Base-by-base conservation (phyloP, 53 echinoderm and acorn worm species). In the Holothuria leucospilota region DNA sequence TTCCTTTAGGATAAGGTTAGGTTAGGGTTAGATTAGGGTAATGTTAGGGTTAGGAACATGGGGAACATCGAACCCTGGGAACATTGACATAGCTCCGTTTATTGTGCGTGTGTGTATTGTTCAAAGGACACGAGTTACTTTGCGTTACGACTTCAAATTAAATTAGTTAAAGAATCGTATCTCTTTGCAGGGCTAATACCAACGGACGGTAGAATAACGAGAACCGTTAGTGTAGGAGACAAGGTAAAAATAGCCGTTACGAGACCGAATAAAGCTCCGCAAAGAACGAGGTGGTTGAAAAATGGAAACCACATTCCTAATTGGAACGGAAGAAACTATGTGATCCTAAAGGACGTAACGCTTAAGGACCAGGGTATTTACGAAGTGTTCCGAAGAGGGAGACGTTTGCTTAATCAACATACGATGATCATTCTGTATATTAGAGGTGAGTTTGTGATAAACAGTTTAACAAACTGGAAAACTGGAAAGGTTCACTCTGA, bases 321-420 rank as follows among this genome's bases (percentile, higher is more conserved):
- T 20, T 74, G 74, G 74, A 39, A 46, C 23, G 49, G 74, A 29
- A 6, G 20, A 46, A 41, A 23, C 18, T 8, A 23, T 30, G 74
- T 74, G 23, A 1, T 24, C 14, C 10, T 74, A 74, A 40, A 18
- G 20, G 24, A 74, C 12, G 74, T n/a, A 40, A 0, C 13, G 5
- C 13, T 46, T 16, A 74, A 24, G 24, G 74, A 74, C 15, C 29
- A 30, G 20, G 74, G 74, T 29, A 8, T 74, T 18, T 74, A 74
- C 39, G 74, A 74, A 39, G 74, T 74, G 23, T 34, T 74, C 46
- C 74, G 39, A 46, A 74, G 74, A 21, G 74, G 74, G 13, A 39
- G 74, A 16, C 74, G 74, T 29, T n/a, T 41, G 20, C 74, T 39
- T 5, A 46, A 46, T 23, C 39, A 40, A 38, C 74, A 74, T 20